Evolutionary conservation across 2,888 invertebrate species (phyloP), one percentile per base, ranked within the genome.

Genomic region (Eristalis arbustorum): DNA sequence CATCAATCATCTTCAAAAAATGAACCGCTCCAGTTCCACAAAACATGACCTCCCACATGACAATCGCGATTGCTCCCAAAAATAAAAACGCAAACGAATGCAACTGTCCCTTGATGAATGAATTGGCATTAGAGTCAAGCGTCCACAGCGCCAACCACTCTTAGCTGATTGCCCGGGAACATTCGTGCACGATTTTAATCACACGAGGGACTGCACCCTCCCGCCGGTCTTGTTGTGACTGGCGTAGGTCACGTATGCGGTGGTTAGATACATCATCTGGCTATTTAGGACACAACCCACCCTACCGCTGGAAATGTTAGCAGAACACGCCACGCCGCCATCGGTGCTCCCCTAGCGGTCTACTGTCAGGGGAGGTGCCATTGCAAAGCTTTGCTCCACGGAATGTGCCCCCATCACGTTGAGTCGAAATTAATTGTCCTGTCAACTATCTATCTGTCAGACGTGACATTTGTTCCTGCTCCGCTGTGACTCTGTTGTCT

Each of bases 351-450:
- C n/a, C 2, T n/a, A 8, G 49, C 18, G 49, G n/a, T 18, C 49
- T 5, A 1, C 18, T 6, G 18, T 49, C 49, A n/a, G 8, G 5
- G 25, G 28, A 25, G 37, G 11, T 22, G 18, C 22, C 37, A 64
- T 64, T 11, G 23, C 68, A 13, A 42, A 23, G 31, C 14, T 42
- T 42, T n/a, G 42, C 42, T 4, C 49, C 18, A 23, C 18, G 57
- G 42, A 66, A 66, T 57, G 56, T 34, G 31, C 22, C 13, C 31
- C 31, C 23, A 57, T 34, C 34, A 69, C 56, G 37, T 57, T 69
- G 57, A 69, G 57, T 69, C 37, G 22, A 57, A 69, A 69, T 31
- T 69, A 56, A 69, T 69, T 69, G 68, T 69, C 68, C 34, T 14
- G 64, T 63, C 63, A 10, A 31, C 18, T 22, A 22, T 37, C 37